Percentiles rank a stretch among this genome's conserved stretches.
Evolutionary conservation across 1,140 invertebrate genomes (phyloP).

Genomic region (Dreissena rostriformis): DNA sequence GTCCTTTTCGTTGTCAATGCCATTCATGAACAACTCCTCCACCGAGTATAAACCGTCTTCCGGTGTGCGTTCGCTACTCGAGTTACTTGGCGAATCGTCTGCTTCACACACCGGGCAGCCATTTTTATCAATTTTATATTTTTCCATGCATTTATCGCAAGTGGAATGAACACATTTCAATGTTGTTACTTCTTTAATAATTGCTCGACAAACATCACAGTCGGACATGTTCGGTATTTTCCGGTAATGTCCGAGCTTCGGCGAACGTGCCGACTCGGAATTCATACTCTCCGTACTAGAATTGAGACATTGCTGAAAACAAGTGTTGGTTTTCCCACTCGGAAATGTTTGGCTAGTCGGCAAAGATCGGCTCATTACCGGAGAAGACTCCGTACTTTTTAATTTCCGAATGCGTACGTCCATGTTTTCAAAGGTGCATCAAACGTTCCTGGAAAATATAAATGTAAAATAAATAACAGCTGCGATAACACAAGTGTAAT

Average conservation of each 20-base stretch:
- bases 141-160: conserved; percentile 41
- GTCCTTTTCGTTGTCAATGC: conserved; percentile 16
- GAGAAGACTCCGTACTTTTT: neutral
- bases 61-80: neutral
- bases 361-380: conserved; percentile 22
- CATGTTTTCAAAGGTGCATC: conserved; percentile 4
- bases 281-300: conserved; percentile 39
- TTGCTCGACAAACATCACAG: conserved; percentile 41
- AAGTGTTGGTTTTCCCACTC: conserved; percentile 13
- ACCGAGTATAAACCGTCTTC: neutral
- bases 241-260: conserved; percentile 50
- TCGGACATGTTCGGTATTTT: conserved; percentile 43
- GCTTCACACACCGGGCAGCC: conserved; percentile 40
- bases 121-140: conserved; percentile 41
- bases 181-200: conserved; percentile 19
- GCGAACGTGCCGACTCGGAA: conserved; percentile 24
- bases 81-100: neutral
- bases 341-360: conserved; percentile 26
- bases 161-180: conserved; percentile 50
- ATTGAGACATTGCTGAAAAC: conserved; percentile 39
- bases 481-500: too few relatives aligned
- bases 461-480: too few relatives aligned
- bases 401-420: conserved; percentile 39
- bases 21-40: conserved; percentile 19
- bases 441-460: too few relatives aligned